Base-by-base conservation (phyloP, 2,797 vertebrate species). In the Oryzias dopingdopingensis region DNA sequence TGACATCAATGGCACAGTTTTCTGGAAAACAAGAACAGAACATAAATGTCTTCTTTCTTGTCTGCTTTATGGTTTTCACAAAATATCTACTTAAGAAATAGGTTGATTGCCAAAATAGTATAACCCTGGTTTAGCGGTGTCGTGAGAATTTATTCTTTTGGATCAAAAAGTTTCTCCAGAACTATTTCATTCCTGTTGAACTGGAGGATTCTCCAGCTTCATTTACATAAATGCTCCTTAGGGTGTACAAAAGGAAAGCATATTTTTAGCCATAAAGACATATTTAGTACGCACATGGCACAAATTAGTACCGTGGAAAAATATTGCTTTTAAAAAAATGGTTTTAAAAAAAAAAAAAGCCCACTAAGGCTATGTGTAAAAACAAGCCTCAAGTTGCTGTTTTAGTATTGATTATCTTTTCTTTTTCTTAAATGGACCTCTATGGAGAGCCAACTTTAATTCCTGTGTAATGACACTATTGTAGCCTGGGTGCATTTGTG, bases 391-490 rank as follows among this genome's bases (percentile, higher is more conserved):
- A 42, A 60, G 77, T 76, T 62, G 70, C 74, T 62, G 65, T 76
- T 80, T 77, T 55, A 59, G 49, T 76, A 81, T 68, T 74, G 77
- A 83, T 82, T 67, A 62, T 76, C 23, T 63, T 65, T 54, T 66
- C 23, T 63, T 78, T 80, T 65, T 67, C 74, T 70, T 69, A 46
- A 54, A 67, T 56, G 62, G 59, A 74, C 73, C 22, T 47, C 54
- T 65, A 54, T 52, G 72, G 76, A 66, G 52, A 47, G 55, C 62
- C 42, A 6, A 51, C 69, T 72, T 72, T 75, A 67, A 74, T 72
- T 69, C 70, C 61, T 74, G 72, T 14, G 49, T 79, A 80, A 83
- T 81, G 80, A 86, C 83, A 79, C 62, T 56, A 45, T 80, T 83
- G 83, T 26, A 76, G 74, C 58, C 65, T 57, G 65, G 74, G 81